These are phyloP conservation scores for Campylomormyrus numenius DNA, from an alignment of 2,113 vertebrate genomes.

Conservation along the genomic window DNA sequence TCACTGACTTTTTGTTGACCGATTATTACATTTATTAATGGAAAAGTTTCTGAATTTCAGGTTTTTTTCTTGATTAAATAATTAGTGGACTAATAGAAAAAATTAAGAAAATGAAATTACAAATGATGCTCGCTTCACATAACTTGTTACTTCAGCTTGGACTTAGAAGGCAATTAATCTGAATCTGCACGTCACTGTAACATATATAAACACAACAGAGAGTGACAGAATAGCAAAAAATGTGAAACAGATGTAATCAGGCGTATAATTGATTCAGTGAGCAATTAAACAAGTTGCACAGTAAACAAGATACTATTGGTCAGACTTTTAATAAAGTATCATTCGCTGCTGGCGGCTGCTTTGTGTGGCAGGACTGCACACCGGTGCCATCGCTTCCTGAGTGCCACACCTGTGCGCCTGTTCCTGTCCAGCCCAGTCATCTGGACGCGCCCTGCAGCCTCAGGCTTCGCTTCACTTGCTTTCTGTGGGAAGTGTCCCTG, in stretches of 20 bases:
- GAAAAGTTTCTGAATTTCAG: background rate
- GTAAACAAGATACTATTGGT: slow-evolving; percentile 32
- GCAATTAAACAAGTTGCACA: slow-evolving; percentile 44
- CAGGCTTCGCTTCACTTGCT: background rate
- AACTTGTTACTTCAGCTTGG: slow-evolving; percentile 16
- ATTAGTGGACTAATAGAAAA: background rate
- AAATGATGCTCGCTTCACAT: background rate
- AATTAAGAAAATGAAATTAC: background rate
- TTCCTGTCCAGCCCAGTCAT: background rate
- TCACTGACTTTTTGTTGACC: background rate
- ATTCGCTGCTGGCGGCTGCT: background rate
- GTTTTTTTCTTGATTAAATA: background rate
- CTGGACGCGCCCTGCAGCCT: background rate
- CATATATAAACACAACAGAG: slow-evolving; percentile 48
- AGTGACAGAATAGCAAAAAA: slow-evolving; percentile 62
- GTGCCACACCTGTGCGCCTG: too few relatives aligned
- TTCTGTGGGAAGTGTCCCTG: background rate
- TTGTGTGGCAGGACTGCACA: background rate
- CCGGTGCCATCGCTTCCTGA: background rate
- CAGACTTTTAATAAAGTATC: slow-evolving; percentile 47
- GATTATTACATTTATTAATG: background rate
- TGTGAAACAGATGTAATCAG: slow-evolving; percentile 43
- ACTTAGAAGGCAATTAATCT: slow-evolving; percentile 40
- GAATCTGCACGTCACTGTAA: slow-evolving; percentile 45
- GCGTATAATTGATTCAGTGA: slow-evolving; percentile 48